Base-by-base conservation (phyloP, 53 echinoderm and acorn worm species). In the Pentamera pediparva region DNA sequence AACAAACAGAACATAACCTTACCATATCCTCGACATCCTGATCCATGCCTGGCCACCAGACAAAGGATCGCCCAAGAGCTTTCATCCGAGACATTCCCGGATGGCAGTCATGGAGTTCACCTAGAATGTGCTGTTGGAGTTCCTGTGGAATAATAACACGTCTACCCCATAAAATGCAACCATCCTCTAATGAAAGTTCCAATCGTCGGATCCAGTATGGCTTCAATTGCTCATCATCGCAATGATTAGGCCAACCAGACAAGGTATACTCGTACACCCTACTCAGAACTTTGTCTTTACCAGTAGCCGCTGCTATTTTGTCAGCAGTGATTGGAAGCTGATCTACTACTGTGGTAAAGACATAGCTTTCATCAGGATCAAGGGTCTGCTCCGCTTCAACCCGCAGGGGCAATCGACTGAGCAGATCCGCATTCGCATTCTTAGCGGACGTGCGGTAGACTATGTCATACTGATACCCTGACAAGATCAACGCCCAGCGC, bases 1-100 rank as follows among this genome's bases (percentile, higher is more conserved):
- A 12, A 45, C 45, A 45, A 45, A 45, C 45, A 45, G 10, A 12
- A 45, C 45, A 45, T 45, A 17, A 45, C 45, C 45, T 45, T 45
- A 45, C 45, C 10, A 17, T 45, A 45, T 45, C 17, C 17, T 45
- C 45, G 36, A 56, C 55, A 25, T 75, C 56, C 13, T 75, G 57
- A 37, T 75, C 75, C 4, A 75, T 21, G 11, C 75, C 75, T n/a
- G 58, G 75, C 57, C 75, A 75, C 37, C 58, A 75, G 22, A 47
- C 70, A n/a, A n/a, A n/a, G n/a, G n/a, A n/a, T n/a, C n/a, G n/a
- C n/a, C n/a, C n/a, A n/a, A n/a, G n/a, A n/a, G n/a, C n/a, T n/a
- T 56, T 56, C 10, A 19, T 56, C 56, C 56, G 18, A 7, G 18
- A 22, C 60, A 60, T 60, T 6, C 60, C 60, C 6, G 60, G 60